Percentiles rank a stretch among this genome's conserved stretches.
Evolutionary conservation across 2,888 invertebrate species (phyloP).

Genomic region (Catocala fraxini): DNA sequence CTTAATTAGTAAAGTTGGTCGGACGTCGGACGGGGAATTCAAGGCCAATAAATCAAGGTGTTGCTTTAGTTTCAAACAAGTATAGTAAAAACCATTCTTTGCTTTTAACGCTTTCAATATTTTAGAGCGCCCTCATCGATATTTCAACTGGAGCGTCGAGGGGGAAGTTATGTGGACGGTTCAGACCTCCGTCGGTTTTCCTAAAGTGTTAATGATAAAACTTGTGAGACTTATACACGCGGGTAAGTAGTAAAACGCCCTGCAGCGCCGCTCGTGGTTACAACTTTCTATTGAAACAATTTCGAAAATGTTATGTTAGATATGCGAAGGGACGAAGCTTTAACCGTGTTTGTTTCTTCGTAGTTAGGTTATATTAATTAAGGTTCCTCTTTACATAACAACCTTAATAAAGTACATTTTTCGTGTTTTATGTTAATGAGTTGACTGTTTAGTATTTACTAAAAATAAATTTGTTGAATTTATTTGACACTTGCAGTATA

Average conservation of each 20-base stretch:
- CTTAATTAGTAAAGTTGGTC: constrained; percentile 85
- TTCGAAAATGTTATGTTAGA: constrained; percentile 43
- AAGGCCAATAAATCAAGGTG: constrained; percentile 85
- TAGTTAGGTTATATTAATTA: no score
- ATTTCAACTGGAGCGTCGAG: constrained; percentile 56
- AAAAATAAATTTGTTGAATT: no score
- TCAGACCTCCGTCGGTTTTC: constrained; percentile 28
- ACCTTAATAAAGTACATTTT: no score
- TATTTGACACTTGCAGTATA: no score
- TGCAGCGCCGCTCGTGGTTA: constrained; percentile 27
- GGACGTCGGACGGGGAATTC: constrained; percentile 73
- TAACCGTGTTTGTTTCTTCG: constrained; percentile 10
- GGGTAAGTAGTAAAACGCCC: constrained; percentile 33
- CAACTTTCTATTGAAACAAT: constrained; percentile 41
- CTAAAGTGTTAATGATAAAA: constrained; percentile 50
- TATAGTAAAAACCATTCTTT: constrained; percentile 64
- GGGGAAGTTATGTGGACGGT: constrained; percentile 31
- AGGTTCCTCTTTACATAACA: no score
- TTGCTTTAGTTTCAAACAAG: constrained; percentile 68
- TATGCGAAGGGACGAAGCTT: constrained; percentile 28
- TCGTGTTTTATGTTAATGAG: no score
- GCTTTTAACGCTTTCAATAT: constrained; percentile 69
- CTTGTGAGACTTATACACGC: constrained; percentile 36
- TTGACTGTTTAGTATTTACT: no score
- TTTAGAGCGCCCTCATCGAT: constrained; percentile 66